Evolutionary conservation across 2,113 vertebrate species (phyloP).

Genomic region (Murina feae): DNA sequence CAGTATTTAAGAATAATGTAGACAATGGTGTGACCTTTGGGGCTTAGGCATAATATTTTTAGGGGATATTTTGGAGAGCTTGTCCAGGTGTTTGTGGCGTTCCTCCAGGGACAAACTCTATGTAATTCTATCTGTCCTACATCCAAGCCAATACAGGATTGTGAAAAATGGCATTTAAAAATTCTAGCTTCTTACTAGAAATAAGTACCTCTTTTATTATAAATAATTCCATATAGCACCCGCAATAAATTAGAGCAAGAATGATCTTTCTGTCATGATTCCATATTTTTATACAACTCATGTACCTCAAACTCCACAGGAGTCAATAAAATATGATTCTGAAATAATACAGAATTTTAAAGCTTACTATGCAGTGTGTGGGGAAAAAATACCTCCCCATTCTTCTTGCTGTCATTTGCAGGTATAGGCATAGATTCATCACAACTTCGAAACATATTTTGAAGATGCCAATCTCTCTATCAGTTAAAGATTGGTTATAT

Average conservation of each 20-base stretch:
- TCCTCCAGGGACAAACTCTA: background rate
- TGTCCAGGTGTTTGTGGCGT: background rate
- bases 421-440: slow-evolving; percentile 52
- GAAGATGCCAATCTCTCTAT: slow-evolving; percentile 62
- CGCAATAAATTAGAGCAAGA: slow-evolving; percentile 55
- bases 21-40: background rate
- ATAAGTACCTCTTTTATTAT: slow-evolving; percentile 9
- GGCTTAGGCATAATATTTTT: background rate
- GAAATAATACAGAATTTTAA: slow-evolving; percentile 67
- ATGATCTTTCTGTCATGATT: slow-evolving; percentile 55
- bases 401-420: slow-evolving; percentile 62
- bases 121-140: background rate
- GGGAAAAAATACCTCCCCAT: slow-evolving; percentile 38
- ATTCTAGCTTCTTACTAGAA: background rate
- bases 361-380: slow-evolving; percentile 39
- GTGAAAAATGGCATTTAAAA: background rate
- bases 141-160: background rate
- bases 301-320: slow-evolving; percentile 7
- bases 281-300: slow-evolving; percentile 50
- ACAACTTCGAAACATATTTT: slow-evolving; percentile 47
- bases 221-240: slow-evolving; percentile 38
- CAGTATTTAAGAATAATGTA: background rate
- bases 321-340: slow-evolving; percentile 57
- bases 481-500: slow-evolving; percentile 55
- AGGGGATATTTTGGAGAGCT: background rate